Evolutionary conservation across 2,888 invertebrate species (phyloP).

Genomic region (Bellardia bayeri): DNA sequence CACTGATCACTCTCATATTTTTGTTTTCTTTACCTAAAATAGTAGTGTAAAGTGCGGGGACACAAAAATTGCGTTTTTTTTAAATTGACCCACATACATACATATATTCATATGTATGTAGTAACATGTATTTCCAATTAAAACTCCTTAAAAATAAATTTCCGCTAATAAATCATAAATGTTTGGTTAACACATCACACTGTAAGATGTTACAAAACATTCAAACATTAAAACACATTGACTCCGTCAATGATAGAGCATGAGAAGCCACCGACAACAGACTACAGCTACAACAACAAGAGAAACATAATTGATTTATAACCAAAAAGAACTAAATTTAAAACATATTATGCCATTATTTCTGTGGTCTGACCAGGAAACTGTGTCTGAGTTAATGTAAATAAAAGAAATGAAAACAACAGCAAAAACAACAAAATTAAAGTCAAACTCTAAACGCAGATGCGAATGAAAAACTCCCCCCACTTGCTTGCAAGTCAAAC

Average conservation of each 20-base stretch:
- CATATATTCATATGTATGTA: neutral
- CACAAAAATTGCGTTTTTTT: no score
- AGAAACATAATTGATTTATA: slow-evolving; percentile 67
- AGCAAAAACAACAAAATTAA: slow-evolving; percentile 5
- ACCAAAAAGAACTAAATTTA: slow-evolving; percentile 58
- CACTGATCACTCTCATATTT: no score
- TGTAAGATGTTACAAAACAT: slow-evolving; percentile 25
- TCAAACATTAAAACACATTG: slow-evolving; percentile 6
- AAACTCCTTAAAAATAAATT: slow-evolving; percentile 59
- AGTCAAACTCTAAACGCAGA: slow-evolving; percentile 27
- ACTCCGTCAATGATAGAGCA: neutral
- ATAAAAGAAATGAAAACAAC: neutral
- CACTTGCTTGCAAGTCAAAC: neutral
- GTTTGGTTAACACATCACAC: slow-evolving; percentile 18
- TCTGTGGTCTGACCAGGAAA: slow-evolving; percentile 58
- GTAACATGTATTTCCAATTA: neutral
- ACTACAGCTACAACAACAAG: slow-evolving; percentile 19
- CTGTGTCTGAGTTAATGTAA: slow-evolving; percentile 35
- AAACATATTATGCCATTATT: slow-evolving; percentile 65
- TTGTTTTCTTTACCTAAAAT: no score
- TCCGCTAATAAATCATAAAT: slow-evolving; percentile 63
- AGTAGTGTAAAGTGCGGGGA: no score
- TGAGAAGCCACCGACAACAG: slow-evolving; percentile 25
- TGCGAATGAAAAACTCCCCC: slow-evolving; percentile 33
- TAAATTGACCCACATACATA: no score